Conservation (phyloP, 2,113 vertebrate species). For the Baryphthengus martii region DNA sequence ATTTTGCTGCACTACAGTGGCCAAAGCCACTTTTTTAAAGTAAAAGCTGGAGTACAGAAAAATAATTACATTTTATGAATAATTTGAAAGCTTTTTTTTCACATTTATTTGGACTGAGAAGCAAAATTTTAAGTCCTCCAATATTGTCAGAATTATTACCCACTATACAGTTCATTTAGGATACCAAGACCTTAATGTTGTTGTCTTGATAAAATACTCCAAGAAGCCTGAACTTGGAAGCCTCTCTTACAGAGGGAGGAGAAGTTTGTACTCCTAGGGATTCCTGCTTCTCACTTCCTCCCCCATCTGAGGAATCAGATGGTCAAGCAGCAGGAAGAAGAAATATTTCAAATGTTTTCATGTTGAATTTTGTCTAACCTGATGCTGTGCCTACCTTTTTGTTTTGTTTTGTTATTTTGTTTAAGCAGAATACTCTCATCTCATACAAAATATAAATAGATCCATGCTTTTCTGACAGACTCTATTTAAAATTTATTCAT, state of each 20-base stretch:
- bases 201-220: neutral
- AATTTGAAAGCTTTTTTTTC: neutral
- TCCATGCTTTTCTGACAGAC: neutral
- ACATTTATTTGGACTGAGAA: neutral
- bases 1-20: constrained; percentile 21
- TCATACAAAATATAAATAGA: neutral
- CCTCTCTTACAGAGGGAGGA: neutral
- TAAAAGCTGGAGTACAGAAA: neutral
- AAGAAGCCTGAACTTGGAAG: neutral
- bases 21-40: neutral
- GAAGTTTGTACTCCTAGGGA: neutral
- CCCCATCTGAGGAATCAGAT: neutral
- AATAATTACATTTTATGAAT: neutral
- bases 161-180: neutral
- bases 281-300: neutral
- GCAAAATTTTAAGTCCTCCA: neutral
- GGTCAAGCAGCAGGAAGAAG: neutral
- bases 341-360: neutral
- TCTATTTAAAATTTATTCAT: neutral
- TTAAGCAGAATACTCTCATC: neutral
- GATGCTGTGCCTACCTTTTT: neutral
- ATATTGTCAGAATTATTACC: neutral
- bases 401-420: neutral
- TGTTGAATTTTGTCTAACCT: neutral
- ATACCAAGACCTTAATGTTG: neutral